phyloP scores from a whole-genome alignment of 2,113 vertebrate genomes.

The Ariopsis seemanni region DNA sequence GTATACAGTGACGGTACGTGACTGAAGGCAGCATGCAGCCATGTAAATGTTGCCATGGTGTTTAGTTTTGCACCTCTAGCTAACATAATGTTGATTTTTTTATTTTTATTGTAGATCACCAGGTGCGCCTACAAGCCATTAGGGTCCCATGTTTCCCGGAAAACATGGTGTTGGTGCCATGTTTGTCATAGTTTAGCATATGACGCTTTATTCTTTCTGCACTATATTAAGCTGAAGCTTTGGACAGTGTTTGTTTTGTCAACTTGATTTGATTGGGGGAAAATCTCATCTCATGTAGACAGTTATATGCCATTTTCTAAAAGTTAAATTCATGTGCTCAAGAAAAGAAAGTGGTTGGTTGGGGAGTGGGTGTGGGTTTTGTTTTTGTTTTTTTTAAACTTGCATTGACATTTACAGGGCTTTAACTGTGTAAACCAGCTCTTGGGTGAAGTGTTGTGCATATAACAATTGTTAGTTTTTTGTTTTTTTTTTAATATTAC shows the following conservation, averaged over 20 bases:
- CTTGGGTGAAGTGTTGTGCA: neutral
- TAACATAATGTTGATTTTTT: neutral
- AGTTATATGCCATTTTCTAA: constrained; percentile 2
- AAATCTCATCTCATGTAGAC: neutral
- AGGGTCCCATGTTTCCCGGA: neutral
- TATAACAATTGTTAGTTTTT: neutral
- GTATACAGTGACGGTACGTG: neutral
- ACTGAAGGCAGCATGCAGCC: neutral
- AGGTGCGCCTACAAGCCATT: neutral
- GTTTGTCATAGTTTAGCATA: neutral
- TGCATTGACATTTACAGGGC: constrained; percentile 5
- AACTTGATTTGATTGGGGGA: neutral
- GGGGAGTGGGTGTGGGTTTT: too few relatives aligned
- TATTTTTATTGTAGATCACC: neutral
- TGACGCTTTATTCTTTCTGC: neutral
- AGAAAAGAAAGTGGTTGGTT: neutral
- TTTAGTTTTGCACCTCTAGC: neutral
- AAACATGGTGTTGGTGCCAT: neutral
- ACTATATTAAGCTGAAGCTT: neutral
- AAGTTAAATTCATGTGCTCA: neutral
- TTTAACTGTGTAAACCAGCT: neutral
- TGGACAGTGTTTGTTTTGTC: neutral
- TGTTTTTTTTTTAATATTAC: neutral
- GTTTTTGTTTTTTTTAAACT: constrained; percentile 19
- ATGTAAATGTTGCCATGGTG: constrained; percentile 5